phyloP scores from a whole-genome alignment of 2,113 vertebrate species.

The Picathartes gymnocephalus region DNA sequence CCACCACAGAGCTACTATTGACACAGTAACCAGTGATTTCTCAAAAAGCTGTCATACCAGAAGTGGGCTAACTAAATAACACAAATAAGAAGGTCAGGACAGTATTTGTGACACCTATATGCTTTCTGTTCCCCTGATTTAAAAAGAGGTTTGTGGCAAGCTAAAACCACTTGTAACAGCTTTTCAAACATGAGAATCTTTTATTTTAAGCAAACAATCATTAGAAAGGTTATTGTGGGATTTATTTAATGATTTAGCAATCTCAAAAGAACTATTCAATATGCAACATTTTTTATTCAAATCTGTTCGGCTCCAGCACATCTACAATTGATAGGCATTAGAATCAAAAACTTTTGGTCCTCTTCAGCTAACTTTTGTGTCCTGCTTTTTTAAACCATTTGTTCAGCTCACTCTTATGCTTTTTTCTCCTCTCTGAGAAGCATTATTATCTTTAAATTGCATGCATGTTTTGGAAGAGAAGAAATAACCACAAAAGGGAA shows the following conservation, averaged over 20 bases:
- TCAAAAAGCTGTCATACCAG: neutral
- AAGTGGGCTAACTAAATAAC: neutral
- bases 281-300: neutral
- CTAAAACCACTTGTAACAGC: neutral
- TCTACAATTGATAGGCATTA: neutral
- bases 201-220: neutral
- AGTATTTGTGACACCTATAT: neutral
- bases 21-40: neutral
- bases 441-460: neutral
- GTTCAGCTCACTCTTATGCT: neutral
- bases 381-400: neutral
- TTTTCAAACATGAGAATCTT: neutral
- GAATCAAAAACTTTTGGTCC: neutral
- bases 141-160: neutral
- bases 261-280: neutral
- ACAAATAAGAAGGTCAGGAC: neutral
- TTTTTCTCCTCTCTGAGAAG: neutral
- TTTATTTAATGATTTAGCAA: neutral
- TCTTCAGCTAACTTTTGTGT: neutral
- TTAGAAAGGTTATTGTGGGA: neutral
- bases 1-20: neutral
- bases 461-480: neutral
- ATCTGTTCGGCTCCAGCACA: neutral
- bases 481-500: neutral
- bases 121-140: neutral